phyloP scores from a whole-genome alignment of 2,888 invertebrate genomes.

The Barypeithes pellucidus region DNA sequence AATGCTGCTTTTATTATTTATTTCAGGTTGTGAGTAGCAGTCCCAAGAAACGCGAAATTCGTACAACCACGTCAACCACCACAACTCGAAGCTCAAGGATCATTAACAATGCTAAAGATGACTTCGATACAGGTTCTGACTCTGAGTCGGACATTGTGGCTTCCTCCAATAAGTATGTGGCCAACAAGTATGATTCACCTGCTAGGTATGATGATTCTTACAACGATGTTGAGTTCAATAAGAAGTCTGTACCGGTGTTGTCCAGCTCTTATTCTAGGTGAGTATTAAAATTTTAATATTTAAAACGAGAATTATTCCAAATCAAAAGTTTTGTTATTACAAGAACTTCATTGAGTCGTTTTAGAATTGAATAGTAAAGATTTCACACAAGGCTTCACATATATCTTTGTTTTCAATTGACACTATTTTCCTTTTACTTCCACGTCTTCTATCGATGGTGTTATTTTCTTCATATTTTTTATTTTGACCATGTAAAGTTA shows the following conservation, averaged over 20 bases:
- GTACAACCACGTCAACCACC: conserved; percentile 66
- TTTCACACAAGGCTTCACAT: no score
- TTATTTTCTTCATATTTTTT: no score
- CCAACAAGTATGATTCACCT: conserved; percentile 6
- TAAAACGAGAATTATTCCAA: not conserved
- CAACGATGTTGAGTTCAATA: conserved; percentile 52
- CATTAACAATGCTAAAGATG: conserved; percentile 72
- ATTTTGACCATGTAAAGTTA: no score
- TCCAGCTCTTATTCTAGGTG: conserved; percentile 69
- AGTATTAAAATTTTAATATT: not conserved
- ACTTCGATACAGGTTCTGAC: conserved; percentile 81
- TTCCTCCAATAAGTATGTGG: conserved; percentile 29
- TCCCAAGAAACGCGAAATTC: conserved; percentile 53
- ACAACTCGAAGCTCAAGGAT: conserved; percentile 74
- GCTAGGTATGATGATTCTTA: conserved; percentile 37
- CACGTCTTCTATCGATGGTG: no score
- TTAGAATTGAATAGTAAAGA: no score
- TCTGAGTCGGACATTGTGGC: conserved; percentile 77
- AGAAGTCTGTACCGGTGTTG: conserved; percentile 68
- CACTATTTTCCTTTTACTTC: no score
- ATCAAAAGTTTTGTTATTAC: no score
- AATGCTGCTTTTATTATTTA: not conserved
- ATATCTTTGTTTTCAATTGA: no score
- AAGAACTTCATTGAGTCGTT: no score
- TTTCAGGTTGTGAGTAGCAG: conserved; percentile 51